Evolutionary conservation across 2,888 invertebrate genomes (phyloP), one percentile per base, ranked within the genome.

Genomic region (Andrena trimmerana): DNA sequence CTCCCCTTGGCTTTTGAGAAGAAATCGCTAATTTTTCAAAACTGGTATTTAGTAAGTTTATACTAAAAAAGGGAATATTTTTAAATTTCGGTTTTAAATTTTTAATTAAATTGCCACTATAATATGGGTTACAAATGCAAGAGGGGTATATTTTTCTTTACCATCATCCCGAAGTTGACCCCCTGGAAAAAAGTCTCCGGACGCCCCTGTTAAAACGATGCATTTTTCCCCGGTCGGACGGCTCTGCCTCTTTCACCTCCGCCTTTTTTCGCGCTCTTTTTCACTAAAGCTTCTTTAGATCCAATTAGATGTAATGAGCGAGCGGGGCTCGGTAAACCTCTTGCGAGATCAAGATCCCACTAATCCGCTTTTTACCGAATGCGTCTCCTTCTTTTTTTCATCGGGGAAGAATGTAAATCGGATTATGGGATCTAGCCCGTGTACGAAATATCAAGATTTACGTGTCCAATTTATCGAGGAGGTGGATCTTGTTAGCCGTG

Each of bases 271-370:
- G 72, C 50, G 59, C 42, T 36, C 69, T 63, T 67, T 79, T 75
- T 63, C 27, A 62, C 77, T 83, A 77, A 78, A 68, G 63, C 57
- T 60, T 62, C 62, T 78, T 80, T 67, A 59, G 31, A 79, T 77
- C 57, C 73, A 79, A 83, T 86, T 84, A 81, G 77, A 81, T 29
- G 57, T 76, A 78, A 81, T 48, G 73, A 81, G 71, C 59, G 52
- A 71, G 68, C 69, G 62, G 52, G 65, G 20, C 36, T 86, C 54
- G 72, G 75, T 86, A 72, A 67, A 59, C 20, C 27, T 72, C 42
- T 57, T 50, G n/a, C 16, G 7, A 29, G 36, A 74, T 84, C 52
- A n/a, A 66, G 62, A 69, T 74, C 79, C 67, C 62, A 63, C 16
- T n/a, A 54, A 60, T 63, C 29, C 29, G 20, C 20, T n/a, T 69